phyloP scores from a whole-genome alignment of 2,113 vertebrate genomes.

The Catagonus wagneri region DNA sequence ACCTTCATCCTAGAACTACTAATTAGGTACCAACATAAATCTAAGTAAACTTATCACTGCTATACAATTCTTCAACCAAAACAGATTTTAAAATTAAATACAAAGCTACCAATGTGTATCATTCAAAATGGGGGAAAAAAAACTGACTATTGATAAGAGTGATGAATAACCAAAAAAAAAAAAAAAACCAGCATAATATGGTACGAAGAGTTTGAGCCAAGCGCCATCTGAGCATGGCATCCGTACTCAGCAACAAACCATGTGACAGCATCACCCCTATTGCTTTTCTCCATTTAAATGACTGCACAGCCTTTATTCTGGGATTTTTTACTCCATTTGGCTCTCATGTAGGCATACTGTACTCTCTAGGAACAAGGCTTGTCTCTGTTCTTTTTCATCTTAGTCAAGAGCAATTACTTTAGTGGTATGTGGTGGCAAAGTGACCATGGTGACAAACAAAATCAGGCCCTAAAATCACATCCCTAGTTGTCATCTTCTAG shows the following conservation, averaged over 20 bases:
- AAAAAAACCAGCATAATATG: background rate
- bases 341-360: rapidly evolving
- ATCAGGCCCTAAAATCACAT: background rate
- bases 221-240: rapidly evolving
- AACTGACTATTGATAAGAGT: rapidly evolving
- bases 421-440: background rate
- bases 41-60: background rate
- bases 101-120: background rate
- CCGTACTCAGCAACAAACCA: background rate
- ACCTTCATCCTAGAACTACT: background rate
- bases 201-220: background rate
- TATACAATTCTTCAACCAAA: background rate
- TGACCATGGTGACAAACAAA: background rate
- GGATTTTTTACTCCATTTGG: background rate
- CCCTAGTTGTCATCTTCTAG: background rate
- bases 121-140: background rate
- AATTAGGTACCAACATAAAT: background rate
- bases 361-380: background rate
- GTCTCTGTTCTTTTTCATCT: background rate
- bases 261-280: rapidly evolving
- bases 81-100: constrained; percentile 6
- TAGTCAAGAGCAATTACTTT: background rate
- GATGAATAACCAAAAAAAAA: background rate
- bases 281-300: too few relatives aligned
- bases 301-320: too few relatives aligned